Conservation (phyloP, 2,888 invertebrate species). For the Heliconius erato region DNA sequence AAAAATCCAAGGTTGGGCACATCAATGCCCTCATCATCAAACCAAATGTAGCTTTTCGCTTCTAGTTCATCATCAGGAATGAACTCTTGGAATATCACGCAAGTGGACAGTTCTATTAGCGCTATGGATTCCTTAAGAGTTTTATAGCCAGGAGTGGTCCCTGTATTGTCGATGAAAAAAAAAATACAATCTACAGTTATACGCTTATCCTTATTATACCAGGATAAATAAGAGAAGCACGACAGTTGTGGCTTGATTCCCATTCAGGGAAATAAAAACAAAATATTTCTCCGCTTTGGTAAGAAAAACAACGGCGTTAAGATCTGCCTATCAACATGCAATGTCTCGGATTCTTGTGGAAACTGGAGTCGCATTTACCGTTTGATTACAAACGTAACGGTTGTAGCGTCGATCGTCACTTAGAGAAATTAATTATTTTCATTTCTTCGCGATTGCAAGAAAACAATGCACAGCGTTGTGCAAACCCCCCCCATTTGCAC, state of each 20-base stretch:
- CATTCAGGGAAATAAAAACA: too few species aligned
- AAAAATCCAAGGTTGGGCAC: conserved; percentile 63
- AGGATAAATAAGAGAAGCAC: too few species aligned
- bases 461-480: neutral
- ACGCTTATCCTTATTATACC: too few species aligned
- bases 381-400: too few species aligned
- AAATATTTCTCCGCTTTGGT: too few species aligned
- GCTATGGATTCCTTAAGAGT: conserved; percentile 63
- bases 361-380: too few species aligned
- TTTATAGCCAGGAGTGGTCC: conserved; percentile 49
- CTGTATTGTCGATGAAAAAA: conserved; percentile 40
- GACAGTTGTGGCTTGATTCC: too few species aligned
- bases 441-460: neutral
- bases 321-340: neutral
- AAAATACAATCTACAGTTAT: neutral
- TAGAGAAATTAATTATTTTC: neutral
- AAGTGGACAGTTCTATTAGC: conserved; percentile 62
- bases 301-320: neutral
- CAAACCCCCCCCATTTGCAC: too few species aligned
- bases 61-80: conserved; percentile 48
- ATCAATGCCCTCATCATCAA: conserved; percentile 59
- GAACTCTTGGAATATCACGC: conserved; percentile 67
- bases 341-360: too few species aligned
- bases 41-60: conserved; percentile 65
- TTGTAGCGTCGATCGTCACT: neutral